Evolutionary conservation across 2,113 vertebrate species (phyloP).

Genomic region (Grammomys dolichurus): DNA sequence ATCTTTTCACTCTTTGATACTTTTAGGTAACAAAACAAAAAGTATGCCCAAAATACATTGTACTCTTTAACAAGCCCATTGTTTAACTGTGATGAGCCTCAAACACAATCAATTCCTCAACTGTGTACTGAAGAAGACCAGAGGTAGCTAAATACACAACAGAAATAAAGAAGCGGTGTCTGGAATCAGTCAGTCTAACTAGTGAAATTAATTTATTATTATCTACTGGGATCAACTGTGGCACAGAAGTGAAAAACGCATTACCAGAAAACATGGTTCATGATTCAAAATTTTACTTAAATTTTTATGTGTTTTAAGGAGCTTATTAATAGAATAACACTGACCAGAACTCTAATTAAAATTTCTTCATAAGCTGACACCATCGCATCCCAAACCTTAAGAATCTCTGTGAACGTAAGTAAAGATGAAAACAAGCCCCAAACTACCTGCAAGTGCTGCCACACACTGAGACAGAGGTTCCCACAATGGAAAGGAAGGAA

Average conservation of each 20-base stretch:
- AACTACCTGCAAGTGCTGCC: conserved; percentile 7
- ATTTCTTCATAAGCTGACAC: neutral
- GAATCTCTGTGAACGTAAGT: neutral
- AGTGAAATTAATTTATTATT: conserved; percentile 50
- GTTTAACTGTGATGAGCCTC: conserved; percentile 70
- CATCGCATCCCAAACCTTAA: neutral
- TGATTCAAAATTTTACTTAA: neutral
- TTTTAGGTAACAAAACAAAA: conserved; percentile 80
- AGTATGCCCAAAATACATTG: conserved; percentile 78
- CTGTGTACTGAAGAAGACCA: conserved; percentile 72
- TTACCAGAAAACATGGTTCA: neutral
- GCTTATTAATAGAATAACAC: neutral
- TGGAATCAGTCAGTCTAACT: conserved; percentile 53
- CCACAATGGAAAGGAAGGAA: neutral
- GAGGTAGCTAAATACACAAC: conserved; percentile 62
- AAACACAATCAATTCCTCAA: conserved; percentile 73
- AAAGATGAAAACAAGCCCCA: neutral
- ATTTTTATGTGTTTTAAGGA: conserved; percentile 31
- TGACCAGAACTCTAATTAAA: conserved; percentile 19
- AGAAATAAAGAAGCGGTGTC: conserved; percentile 45
- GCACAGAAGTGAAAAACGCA: neutral
- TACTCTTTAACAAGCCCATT: conserved; percentile 68
- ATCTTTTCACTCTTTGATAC: conserved; percentile 69
- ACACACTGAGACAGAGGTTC: neutral
- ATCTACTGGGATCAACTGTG: neutral